phyloP scores from a whole-genome alignment of 2,113 vertebrate genomes.

The Oophaga pumilio region DNA sequence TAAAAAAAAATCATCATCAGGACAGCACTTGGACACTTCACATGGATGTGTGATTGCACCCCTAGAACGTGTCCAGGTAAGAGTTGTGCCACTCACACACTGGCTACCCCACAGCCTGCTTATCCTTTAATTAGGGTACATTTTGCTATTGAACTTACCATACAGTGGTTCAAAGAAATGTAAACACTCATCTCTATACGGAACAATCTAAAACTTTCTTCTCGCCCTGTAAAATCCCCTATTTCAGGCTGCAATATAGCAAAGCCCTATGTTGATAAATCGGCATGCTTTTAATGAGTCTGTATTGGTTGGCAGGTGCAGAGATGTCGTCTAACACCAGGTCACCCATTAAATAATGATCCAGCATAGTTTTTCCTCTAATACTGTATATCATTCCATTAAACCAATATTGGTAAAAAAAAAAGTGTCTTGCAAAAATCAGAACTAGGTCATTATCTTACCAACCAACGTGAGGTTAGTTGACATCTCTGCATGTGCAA shows the following conservation, averaged over 20 bases:
- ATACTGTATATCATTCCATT: constrained; percentile 5
- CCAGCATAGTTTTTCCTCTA: not conserved
- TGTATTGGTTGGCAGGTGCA: not conserved
- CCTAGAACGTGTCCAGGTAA: too few species aligned
- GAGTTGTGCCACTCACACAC: too few species aligned
- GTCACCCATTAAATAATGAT: not conserved
- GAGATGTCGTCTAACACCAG: not conserved
- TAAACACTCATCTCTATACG: not conserved
- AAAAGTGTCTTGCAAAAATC: not conserved
- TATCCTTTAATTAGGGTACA: not conserved
- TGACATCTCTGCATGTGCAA: constrained; percentile 21
- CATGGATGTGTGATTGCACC: too few species aligned
- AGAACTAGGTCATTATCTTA: constrained; percentile 2
- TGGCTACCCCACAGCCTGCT: too few species aligned
- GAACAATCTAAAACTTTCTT: not conserved
- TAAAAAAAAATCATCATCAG: too few species aligned
- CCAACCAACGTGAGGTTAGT: not conserved
- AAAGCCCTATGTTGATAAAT: not conserved
- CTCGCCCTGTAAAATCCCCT: not conserved
- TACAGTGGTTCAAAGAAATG: not conserved
- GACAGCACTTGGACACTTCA: too few species aligned
- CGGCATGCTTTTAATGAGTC: not conserved
- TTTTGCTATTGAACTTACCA: not conserved
- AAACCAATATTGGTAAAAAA: constrained; percentile 1
- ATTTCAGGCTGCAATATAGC: not conserved